Conservation (phyloP, 2,113 vertebrate genomes). For the Pseudorectes ferrugineus region DNA sequence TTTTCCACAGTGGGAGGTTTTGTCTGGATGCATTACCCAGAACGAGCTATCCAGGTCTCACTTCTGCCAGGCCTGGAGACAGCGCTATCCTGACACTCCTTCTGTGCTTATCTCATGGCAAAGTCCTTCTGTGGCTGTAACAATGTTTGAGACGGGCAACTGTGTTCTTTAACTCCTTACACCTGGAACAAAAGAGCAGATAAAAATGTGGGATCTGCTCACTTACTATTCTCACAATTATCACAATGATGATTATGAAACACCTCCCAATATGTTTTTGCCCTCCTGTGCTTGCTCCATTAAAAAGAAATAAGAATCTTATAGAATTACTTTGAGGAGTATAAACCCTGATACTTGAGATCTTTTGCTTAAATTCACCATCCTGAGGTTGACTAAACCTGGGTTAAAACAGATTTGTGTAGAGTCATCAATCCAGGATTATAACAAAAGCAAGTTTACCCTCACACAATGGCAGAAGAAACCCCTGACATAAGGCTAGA, state of each 20-base stretch:
- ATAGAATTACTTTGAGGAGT: not conserved
- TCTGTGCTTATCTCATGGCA: not conserved
- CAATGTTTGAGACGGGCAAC: not conserved
- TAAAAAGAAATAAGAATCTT: not conserved
- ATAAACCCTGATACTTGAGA: not conserved
- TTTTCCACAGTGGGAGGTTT: not conserved
- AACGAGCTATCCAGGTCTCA: not conserved
- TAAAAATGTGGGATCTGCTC: not conserved
- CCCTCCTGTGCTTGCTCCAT: not conserved
- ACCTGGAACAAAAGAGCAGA: not conserved
- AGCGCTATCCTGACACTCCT: accelerated
- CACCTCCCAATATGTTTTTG: not conserved
- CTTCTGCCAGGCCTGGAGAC: not conserved
- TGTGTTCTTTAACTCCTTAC: not conserved
- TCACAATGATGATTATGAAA: not conserved
- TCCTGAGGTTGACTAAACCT: not conserved
- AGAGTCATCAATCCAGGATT: not conserved
- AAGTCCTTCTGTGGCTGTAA: not conserved
- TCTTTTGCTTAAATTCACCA: not conserved
- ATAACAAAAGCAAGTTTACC: not conserved
- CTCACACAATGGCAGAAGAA: not conserved
- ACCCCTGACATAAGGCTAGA: not conserved
- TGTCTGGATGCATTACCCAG: not conserved
- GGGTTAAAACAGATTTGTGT: not conserved
- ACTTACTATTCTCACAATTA: not conserved